Evolutionary conservation across 2,113 vertebrate genomes (phyloP), one percentile per base, ranked within the genome.

Genomic region (Psilopogon haemacephalus): DNA sequence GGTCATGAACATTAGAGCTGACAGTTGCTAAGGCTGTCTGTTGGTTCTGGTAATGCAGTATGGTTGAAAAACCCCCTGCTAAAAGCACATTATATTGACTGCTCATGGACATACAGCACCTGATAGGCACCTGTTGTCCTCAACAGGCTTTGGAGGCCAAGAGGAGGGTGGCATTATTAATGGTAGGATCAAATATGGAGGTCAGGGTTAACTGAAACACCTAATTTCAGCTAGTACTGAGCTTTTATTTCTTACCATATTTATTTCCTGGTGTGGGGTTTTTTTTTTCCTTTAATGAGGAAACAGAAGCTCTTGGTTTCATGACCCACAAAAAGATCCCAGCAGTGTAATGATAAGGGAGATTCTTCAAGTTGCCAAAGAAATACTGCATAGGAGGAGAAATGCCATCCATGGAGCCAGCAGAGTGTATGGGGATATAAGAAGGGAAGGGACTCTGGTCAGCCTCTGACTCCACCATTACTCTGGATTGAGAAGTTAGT

Each of bases 391-490:
- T 2, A 64, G 38, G 56, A 82, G 77, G 28, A 71, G n/a, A 60
- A 89, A 40, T 2, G 0, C 42, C 1, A 1, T 28, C 86, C 15
- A 44, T 59, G 38, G 44, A 80, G 50, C 26, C 62, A 71, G 27
- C 4, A 90, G 42, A 23, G 11, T 1, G 1, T 0, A 0, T 37
- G 42, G 14, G 23, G 23, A 20, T 27, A 18, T 15, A 27, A n/a
- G 44, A 76, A 26, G 19, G 11, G 8, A 35, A 86, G 15, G 5
- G 19, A 67, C 50, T 50, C 27, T 76, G n/a, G 16, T 59, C 72
- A 79, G 16, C 33, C 11, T 54, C 8, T 18, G 71, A 16, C 30
- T 72, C 16, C 58, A 35, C 5, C 5, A 7, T 18, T 12, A 33
- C 11, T 71, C 24, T 50, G 62, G 33, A 46, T 6, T 7, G 15